Evolutionary conservation across 1,140 invertebrate genomes (phyloP), one percentile per base, ranked within the genome.

Genomic region (Drosophila neocordata): DNA sequence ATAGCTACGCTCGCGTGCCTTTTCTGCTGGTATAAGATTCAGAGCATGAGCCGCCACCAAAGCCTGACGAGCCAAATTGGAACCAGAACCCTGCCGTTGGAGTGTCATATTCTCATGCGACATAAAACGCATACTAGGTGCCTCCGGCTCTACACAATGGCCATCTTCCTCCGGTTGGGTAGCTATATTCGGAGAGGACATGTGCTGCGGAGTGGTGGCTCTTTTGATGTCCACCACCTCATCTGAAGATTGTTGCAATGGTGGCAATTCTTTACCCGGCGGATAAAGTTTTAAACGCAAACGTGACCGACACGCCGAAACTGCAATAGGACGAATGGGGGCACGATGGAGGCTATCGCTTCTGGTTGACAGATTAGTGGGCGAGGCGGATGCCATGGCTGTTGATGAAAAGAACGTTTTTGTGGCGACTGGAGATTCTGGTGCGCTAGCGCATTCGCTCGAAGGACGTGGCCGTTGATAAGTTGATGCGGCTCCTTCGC

Each of bases 1-100:
- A 92, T 94, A 97, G 89, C 96, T 97, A 77, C 96, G 94, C 92
- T 96, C 95, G 77, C 95, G 92, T 61, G 95, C 96, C 90, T 96
- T 95, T 52, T 95, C 94, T 2, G 95, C 95, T 13, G 96, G 96
- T 83, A 96, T 96, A 62, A 96, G 93, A 92, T 96, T 94, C 56
- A 96, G 89, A 59, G 96, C 95, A 92, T 96, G 95, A 68, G 95
- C 95, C 60, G 95, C 95, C 76, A 96, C 92, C 65, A 96, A 90
- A 31, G 95, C 94, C 77, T 96, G 95, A 65, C 95, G 93, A 13
- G 95, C 95, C 65, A 91, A 52, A 27, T 90, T 95, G 2, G 80
- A 80, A n/a, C 88, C 73, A 1, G 87, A 89, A 1, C 79, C 78
- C 13, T 91, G 90, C 5, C 79, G 63, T 44, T 80, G 72, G 5